phyloP scores from a whole-genome alignment of 2,113 vertebrate genomes.

The Trichomycterus rosablanca region DNA sequence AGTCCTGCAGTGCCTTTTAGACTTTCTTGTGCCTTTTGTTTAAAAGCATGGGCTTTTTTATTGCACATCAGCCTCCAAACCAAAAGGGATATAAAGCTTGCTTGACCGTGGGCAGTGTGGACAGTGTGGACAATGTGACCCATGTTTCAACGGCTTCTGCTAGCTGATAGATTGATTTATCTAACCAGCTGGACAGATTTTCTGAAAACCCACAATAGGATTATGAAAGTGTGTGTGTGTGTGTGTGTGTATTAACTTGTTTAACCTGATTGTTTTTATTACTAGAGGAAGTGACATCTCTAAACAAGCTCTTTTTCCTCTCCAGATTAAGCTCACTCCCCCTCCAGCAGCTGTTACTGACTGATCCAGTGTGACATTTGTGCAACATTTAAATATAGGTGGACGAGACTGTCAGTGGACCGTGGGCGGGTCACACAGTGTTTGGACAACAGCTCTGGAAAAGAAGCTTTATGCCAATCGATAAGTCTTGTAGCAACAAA shows the following conservation, averaged over 20 bases:
- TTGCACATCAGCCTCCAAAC: no score
- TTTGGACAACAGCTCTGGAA: slow-evolving; percentile 30
- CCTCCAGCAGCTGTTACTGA: slow-evolving; percentile 15
- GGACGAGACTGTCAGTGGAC: slow-evolving; percentile 29
- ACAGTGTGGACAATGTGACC: no score
- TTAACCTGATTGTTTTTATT: slow-evolving; percentile 52
- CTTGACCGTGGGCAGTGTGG: no score
- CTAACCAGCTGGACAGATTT: no score
- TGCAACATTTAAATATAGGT: slow-evolving; percentile 54
- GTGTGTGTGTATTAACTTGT: slow-evolving; percentile 25
- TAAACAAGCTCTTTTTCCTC: slow-evolving; percentile 58
- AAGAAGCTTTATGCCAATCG: slow-evolving; percentile 43
- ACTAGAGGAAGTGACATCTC: slow-evolving; percentile 57
- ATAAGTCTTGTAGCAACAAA: slow-evolving; percentile 33
- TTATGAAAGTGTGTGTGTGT: not conserved
- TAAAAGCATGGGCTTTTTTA: no score
- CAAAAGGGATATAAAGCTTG: no score
- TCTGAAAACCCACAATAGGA: no score
- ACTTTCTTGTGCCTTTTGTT: no score
- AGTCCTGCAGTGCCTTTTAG: no score
- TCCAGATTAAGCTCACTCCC: slow-evolving; percentile 42
- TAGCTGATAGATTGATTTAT: no score
- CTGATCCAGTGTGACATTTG: slow-evolving; percentile 39
- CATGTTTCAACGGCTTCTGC: no score
- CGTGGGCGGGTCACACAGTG: not conserved